Base-by-base conservation (phyloP, 2,888 invertebrate genomes). In the Mylabris sibirica region DNA sequence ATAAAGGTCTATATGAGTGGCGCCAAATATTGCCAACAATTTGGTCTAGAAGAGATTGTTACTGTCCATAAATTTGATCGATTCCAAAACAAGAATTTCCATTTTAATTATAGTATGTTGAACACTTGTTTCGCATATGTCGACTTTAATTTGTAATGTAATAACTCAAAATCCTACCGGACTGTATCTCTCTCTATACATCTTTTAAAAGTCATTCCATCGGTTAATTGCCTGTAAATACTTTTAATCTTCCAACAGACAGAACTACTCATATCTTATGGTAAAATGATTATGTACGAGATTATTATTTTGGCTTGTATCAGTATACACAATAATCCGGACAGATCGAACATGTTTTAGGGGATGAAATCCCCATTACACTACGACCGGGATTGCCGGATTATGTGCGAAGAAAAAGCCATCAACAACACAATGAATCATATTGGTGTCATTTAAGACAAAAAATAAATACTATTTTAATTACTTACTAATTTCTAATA, bases 211-310 rank as follows among this genome's bases (percentile, higher is more conserved):
- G 71, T 71, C 69, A 69, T 71, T 71, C 69, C 69, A 66, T 64
- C 70, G 69, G 68, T 74, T 74, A 75, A 76, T 76, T 75, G 75
- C 71, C 71, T 73, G 73, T 73, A 75, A 76, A 75, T 73, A 67
- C 69, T 69, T 71, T 66, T 71, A 73, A 75, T 69, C 72, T 67
- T 60, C 35, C 57, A 59, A 60, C 38, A 12, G 26, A 65, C 60
- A 35, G 14, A 26, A 59, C 63, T 67, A 60, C 59, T 67, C 66
- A 64, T 41, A 65, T 69, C 60, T 20, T 64, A 70, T 67, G 67
- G 67, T 65, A 65, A 53, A 70, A 68, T 70, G 67, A 70, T 70
- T 62, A 65, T 67, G 67, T 70, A 49, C 35, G 65, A 68, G 65
- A 71, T 68, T 71, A 68, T 68, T 65, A 65, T 72, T 70, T 66